phyloP scores from a whole-genome alignment of 2,113 vertebrate genomes.

The Vireo altiloquus region DNA sequence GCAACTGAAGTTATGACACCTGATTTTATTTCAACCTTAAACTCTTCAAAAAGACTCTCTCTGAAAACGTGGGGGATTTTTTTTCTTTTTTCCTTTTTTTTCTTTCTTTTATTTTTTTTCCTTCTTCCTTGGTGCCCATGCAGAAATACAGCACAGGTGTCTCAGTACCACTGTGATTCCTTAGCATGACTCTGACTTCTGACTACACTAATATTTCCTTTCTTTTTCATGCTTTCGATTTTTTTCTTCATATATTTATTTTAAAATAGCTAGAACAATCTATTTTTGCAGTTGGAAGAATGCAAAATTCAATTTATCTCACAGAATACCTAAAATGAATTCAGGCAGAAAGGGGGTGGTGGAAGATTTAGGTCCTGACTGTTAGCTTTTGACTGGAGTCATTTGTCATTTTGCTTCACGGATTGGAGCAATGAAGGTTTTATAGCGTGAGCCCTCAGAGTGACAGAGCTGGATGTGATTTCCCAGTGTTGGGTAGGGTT shows the following conservation, averaged over 20 bases:
- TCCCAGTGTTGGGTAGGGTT: background rate
- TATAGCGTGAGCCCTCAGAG: constrained; percentile 24
- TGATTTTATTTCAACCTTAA: background rate
- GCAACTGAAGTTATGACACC: background rate
- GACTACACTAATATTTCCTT: background rate
- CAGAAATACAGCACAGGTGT: background rate
- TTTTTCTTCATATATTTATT: constrained; percentile 25
- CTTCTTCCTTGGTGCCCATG: background rate
- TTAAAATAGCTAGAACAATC: constrained; percentile 42
- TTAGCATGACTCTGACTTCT: background rate
- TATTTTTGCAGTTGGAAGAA: constrained; percentile 48
- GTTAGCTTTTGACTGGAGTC: constrained; percentile 54
- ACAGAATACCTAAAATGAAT: constrained; percentile 58
- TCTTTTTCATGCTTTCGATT: background rate
- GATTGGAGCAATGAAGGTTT: constrained; percentile 50
- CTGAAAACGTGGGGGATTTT: background rate
- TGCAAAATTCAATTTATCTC: constrained; percentile 56
- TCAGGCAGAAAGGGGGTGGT: background rate
- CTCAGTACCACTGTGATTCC: background rate
- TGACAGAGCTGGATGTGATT: constrained; percentile 27
- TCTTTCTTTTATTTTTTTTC: too few relatives aligned
- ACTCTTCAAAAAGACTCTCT: background rate
- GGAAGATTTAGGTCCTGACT: constrained; percentile 59
- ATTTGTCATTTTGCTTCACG: constrained; percentile 50
- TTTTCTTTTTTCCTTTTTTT: too few relatives aligned